Evolutionary conservation across 2,113 vertebrate species (phyloP).

Genomic region (Scortum barcoo): DNA sequence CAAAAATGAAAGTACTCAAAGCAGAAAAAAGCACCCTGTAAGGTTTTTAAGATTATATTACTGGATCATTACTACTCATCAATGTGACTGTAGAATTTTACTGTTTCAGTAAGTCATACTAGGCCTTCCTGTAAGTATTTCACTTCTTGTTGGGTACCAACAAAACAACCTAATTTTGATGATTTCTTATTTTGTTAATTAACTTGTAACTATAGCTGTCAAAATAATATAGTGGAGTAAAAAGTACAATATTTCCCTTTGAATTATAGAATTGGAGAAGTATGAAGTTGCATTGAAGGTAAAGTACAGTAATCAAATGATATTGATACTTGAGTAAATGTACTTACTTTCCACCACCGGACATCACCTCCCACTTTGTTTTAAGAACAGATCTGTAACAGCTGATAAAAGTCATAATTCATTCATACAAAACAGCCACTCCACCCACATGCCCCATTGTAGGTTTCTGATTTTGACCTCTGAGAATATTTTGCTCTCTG

Average conservation of each 20-base stretch:
- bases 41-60: background rate
- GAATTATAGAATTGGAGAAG: background rate
- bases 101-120: background rate
- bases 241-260: background rate
- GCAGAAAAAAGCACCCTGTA: background rate
- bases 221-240: background rate
- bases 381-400: background rate
- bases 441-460: too few species aligned
- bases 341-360: background rate
- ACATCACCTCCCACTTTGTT: background rate
- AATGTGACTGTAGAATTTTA: background rate
- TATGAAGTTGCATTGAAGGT: background rate
- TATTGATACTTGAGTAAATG: constrained; percentile 2
- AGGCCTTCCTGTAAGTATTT: background rate
- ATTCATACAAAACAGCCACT: constrained; percentile 4
- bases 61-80: background rate
- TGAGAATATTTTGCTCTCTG: background rate
- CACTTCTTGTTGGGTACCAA: background rate
- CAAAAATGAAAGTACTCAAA: too few species aligned
- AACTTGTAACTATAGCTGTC: background rate
- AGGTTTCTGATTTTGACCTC: background rate
- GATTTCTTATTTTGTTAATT: too few species aligned
- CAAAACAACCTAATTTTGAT: background rate
- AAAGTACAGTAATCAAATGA: background rate
- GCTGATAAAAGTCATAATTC: background rate